These are phyloP conservation scores for Hydractinia echinata DNA, from an alignment of 30 jellyfish, hydroid and myxozoan genomes.

Conservation along the genomic window DNA sequence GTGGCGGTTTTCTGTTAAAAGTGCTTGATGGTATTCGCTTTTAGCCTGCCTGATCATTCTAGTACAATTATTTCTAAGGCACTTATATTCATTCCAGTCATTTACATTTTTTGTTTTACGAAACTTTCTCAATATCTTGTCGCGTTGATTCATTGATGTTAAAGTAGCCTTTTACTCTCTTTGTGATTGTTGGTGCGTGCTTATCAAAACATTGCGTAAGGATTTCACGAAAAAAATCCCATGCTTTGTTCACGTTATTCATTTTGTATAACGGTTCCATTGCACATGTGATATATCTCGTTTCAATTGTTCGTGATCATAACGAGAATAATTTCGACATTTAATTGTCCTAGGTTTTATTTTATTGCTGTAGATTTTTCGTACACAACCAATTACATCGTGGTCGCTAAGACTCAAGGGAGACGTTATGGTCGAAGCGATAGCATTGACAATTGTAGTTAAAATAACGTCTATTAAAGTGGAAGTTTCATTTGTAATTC, in stretches of 20 bases:
- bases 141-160: not conserved
- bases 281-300: not conserved
- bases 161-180: not conserved
- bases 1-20: no score
- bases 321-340: no score
- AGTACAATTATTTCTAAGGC: no score
- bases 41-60: rapidly evolving
- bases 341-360: no score
- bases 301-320: not conserved
- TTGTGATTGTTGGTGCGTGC: not conserved
- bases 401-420: not conserved
- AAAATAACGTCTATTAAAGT: conserved; percentile 2
- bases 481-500: not conserved
- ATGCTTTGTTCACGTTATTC: not conserved
- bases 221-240: not conserved
- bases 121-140: not conserved
- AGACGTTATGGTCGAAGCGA: no score
- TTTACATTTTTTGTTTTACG: not conserved
- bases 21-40: no score
- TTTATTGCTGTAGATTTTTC: not conserved
- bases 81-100: not conserved
- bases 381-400: not conserved
- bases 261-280: not conserved
- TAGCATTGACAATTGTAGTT: no score
- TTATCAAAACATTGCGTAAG: not conserved